phyloP scores from a whole-genome alignment of 2,113 vertebrate species.

The Colinus virginianus region DNA sequence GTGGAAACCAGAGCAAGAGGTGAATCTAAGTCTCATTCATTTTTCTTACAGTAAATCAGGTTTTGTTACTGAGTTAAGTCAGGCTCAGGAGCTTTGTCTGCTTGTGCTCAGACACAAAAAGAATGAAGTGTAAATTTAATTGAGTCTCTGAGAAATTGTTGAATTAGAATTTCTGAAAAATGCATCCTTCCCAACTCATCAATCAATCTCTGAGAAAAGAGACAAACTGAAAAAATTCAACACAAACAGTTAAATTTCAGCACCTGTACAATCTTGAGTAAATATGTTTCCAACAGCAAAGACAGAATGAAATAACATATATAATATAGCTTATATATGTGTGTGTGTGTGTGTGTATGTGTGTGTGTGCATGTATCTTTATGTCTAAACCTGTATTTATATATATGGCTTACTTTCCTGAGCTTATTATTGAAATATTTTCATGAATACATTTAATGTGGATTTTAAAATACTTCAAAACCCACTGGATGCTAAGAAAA shows the following conservation, averaged over 20 bases:
- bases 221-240: not conserved
- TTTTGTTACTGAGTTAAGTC: not conserved
- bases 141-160: not conserved
- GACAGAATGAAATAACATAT: not conserved
- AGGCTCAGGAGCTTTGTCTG: not conserved
- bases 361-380: not conserved
- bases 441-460: not conserved
- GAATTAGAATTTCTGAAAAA: not conserved
- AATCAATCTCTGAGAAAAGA: not conserved
- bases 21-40: not conserved
- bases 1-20: not conserved
- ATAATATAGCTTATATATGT: no score
- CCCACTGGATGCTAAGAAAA: not conserved
- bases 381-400: rapidly evolving
- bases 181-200: not conserved
- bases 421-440: not conserved
- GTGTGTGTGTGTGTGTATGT: no score
- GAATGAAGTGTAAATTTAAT: not conserved
- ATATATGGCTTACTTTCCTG: not conserved
- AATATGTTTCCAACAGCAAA: not conserved
- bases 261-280: not conserved
- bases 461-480: not conserved
- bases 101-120: not conserved
- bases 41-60: not conserved
- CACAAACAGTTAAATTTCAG: not conserved